A percentile compares a stretch with the other conserved stretches of the same genome.
These are phyloP conservation scores for Dicrurus megarhynchus DNA, from an alignment of 2,113 vertebrate species.

Conservation along the genomic window DNA sequence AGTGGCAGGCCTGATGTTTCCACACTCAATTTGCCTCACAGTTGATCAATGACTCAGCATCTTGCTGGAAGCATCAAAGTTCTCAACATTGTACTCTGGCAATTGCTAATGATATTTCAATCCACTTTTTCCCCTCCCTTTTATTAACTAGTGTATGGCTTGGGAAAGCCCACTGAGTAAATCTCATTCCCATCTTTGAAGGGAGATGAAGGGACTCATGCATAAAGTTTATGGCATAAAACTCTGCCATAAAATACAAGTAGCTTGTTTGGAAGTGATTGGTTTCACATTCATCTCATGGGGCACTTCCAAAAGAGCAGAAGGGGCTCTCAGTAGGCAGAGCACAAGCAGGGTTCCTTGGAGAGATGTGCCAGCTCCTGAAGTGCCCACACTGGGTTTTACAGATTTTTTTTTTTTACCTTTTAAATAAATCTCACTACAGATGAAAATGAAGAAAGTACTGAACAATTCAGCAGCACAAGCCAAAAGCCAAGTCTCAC, in stretches of 20 bases:
- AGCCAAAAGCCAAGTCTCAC: neutral
- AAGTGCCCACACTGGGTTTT: accelerated
- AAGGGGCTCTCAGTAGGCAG: neutral
- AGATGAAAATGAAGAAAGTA: neutral
- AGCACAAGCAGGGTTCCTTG: neutral
- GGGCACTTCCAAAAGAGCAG: neutral
- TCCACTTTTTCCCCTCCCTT: neutral
- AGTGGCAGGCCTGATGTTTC: neutral
- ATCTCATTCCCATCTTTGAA: neutral
- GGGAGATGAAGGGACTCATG: neutral
- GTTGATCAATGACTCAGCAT: neutral
- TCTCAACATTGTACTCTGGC: neutral
- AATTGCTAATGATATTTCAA: neutral
- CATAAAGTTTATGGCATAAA: too few relatives aligned
- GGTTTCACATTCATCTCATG: neutral
- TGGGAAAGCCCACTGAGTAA: neutral
- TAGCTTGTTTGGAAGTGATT: neutral
- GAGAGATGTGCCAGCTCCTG: neutral
- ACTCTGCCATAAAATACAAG: neutral
- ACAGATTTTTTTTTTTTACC: neutral
- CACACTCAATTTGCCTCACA: neutral
- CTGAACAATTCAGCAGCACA: neutral
- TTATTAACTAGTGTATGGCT: neutral
- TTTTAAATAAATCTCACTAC: neutral
- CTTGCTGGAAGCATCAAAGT: neutral